These are phyloP conservation scores for Calliopum simillimum DNA, from an alignment of 2,888 invertebrate genomes.

Conservation along the genomic window DNA sequence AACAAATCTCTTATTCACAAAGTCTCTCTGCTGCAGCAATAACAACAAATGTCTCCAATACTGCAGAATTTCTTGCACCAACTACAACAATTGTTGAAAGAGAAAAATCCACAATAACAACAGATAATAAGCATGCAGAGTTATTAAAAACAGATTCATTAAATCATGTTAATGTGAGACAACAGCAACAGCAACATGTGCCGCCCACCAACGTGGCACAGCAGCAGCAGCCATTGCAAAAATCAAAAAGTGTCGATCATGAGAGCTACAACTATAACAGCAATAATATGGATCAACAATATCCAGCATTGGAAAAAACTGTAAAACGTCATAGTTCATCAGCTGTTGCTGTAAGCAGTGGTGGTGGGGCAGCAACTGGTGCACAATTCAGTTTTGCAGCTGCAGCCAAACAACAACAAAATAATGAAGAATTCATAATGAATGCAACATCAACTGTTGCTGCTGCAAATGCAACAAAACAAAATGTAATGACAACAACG, in stretches of 20 bases:
- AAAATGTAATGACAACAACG: background rate
- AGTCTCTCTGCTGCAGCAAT: slow-evolving; percentile 48
- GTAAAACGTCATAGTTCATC: slow-evolving; percentile 63
- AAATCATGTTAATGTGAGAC: background rate
- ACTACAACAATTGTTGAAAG: background rate
- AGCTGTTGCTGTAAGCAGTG: slow-evolving; percentile 48
- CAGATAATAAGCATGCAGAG: slow-evolving; percentile 36
- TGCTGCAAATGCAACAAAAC: slow-evolving; percentile 2
- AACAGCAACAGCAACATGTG: background rate
- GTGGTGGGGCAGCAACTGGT: slow-evolving; percentile 12
- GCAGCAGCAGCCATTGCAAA: slow-evolving; percentile 57
- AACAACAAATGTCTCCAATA: slow-evolving; percentile 14
- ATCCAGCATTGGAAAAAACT: slow-evolving; percentile 68
- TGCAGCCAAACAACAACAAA: slow-evolving; percentile 45
- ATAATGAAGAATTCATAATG: background rate
- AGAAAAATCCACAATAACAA: slow-evolving; percentile 19
- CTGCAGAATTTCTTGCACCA: background rate
- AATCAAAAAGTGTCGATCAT: slow-evolving; percentile 66
- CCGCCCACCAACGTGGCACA: slow-evolving; percentile 1
- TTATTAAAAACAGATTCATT: background rate
- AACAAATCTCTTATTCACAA: slow-evolving; percentile 55
- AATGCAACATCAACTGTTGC: slow-evolving; percentile 23
- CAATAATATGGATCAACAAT: slow-evolving; percentile 64
- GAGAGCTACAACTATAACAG: slow-evolving; percentile 60
- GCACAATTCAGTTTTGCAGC: slow-evolving; percentile 47